phyloP scores from a whole-genome alignment of 2,888 invertebrate genomes.

The Amiota minor region DNA sequence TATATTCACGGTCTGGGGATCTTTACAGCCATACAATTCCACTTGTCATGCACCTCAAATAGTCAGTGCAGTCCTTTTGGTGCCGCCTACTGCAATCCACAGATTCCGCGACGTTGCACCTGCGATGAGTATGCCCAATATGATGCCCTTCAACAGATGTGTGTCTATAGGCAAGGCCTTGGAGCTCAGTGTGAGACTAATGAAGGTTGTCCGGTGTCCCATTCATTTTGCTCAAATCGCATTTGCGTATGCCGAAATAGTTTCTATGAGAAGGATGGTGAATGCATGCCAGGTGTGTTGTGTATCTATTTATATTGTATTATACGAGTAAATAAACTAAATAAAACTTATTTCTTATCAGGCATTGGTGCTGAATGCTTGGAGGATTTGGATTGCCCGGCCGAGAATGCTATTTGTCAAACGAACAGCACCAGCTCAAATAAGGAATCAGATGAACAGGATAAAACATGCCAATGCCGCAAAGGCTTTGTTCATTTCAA shows the following conservation, averaged over 20 bases:
- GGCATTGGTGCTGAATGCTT: slow-evolving; percentile 67
- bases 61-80: slow-evolving; percentile 73
- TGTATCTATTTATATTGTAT: not conserved
- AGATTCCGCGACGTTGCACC: slow-evolving; percentile 68
- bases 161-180: slow-evolving; percentile 66
- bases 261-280: slow-evolving; percentile 60
- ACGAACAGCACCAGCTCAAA: slow-evolving; percentile 46
- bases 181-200: slow-evolving; percentile 68
- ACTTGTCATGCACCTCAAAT: slow-evolving; percentile 69
- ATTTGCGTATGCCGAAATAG: slow-evolving; percentile 65
- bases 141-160: slow-evolving; percentile 66
- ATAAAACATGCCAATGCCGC: slow-evolving; percentile 68
- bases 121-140: slow-evolving; percentile 70
- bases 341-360: slow-evolving; percentile 23
- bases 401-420: slow-evolving; percentile 62
- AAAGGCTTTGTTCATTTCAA: slow-evolving; percentile 70
- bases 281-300: slow-evolving; percentile 62
- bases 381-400: slow-evolving; percentile 62
- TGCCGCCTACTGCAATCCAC: slow-evolving; percentile 60
- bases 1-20: not conserved
- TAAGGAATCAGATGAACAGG: slow-evolving; percentile 53
- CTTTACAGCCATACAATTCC: slow-evolving; percentile 62
- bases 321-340: not conserved
- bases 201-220: slow-evolving; percentile 60
- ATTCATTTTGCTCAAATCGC: slow-evolving; percentile 68